Evolutionary conservation across 2,888 invertebrate species (phyloP).

Genomic region (Melanotus villosus): DNA sequence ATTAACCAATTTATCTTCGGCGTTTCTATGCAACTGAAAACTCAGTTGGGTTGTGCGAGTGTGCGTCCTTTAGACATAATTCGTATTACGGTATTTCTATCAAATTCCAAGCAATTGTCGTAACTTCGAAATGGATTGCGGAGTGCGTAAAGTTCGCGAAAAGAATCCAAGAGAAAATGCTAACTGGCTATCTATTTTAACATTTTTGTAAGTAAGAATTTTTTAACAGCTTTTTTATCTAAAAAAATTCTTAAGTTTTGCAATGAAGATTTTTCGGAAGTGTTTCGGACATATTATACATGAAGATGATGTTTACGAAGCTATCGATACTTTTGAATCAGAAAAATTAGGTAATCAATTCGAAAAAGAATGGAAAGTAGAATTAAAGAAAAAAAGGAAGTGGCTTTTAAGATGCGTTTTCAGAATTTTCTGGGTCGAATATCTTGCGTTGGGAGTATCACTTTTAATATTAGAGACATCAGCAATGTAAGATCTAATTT

Average conservation of each 20-base stretch:
- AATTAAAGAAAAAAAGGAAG: slow-evolving; percentile 45
- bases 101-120: background rate
- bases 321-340: slow-evolving; percentile 70
- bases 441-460: slow-evolving; percentile 37
- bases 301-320: slow-evolving; percentile 73
- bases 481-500: background rate
- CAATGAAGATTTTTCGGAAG: slow-evolving; percentile 75
- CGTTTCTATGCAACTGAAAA: no score
- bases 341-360: slow-evolving; percentile 68
- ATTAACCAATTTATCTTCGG: background rate
- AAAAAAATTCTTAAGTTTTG: slow-evolving; percentile 70
- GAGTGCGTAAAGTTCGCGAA: slow-evolving; percentile 57
- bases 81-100: no score
- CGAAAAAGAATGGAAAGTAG: slow-evolving; percentile 58
- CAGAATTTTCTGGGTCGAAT: slow-evolving; percentile 42
- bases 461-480: slow-evolving; percentile 16
- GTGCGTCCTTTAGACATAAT: no score
- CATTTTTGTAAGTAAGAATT: slow-evolving; percentile 74
- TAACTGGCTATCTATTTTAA: slow-evolving; percentile 74
- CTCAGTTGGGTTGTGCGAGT: no score
- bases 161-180: slow-evolving; percentile 76
- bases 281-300: slow-evolving; percentile 76
- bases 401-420: slow-evolving; percentile 21
- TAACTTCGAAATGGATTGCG: background rate
- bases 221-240: background rate